Conservation (phyloP, 2,797 vertebrate genomes). For the Sphenopsis melanotis region DNA sequence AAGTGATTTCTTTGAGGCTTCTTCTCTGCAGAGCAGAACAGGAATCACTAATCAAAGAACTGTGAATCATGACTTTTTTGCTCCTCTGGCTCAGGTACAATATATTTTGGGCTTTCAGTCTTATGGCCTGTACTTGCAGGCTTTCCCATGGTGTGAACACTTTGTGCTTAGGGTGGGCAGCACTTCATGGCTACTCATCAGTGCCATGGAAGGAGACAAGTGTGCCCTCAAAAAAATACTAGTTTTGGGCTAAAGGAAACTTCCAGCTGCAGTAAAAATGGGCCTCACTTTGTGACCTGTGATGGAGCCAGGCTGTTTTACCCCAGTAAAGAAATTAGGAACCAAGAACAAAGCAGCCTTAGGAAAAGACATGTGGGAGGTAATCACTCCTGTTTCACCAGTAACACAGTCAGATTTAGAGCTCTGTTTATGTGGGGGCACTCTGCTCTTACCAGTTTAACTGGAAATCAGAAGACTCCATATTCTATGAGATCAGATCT, state of each 20-base stretch:
- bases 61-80: not conserved
- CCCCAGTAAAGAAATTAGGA: not conserved
- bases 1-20: not conserved
- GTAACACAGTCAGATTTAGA: not conserved
- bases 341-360: not conserved
- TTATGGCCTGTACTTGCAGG: not conserved
- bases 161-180: not conserved
- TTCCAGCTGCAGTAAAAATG: not conserved
- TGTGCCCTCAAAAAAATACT: not conserved
- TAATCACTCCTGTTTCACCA: not conserved
- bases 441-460: not conserved
- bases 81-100: not conserved
- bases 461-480: not conserved
- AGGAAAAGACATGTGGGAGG: not conserved
- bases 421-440: not conserved
- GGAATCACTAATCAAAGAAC: not conserved
- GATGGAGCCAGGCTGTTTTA: not conserved
- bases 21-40: not conserved
- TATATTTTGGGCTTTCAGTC: not conserved
- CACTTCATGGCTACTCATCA: not conserved
- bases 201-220: not conserved
- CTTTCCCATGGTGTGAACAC: not conserved
- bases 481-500: not conserved
- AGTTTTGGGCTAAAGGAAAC: not conserved
- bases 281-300: not conserved